Evolutionary conservation across 2,888 invertebrate species (phyloP).

Genomic region (Idaea aversata): DNA sequence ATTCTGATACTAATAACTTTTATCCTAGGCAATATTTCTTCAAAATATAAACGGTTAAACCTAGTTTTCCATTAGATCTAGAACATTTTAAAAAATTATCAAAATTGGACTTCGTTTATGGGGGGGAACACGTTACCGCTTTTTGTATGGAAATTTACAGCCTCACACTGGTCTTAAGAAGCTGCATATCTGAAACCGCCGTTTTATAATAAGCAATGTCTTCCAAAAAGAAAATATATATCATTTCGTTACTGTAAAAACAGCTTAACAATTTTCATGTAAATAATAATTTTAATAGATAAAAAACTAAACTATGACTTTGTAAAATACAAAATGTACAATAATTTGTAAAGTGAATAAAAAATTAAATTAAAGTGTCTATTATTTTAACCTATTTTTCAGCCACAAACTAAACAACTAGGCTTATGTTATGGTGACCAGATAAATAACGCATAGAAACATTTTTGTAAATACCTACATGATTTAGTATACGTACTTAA

Average conservation of each 20-base stretch:
- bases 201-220: background rate
- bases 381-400: background rate
- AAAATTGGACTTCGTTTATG: too few species aligned
- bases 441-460: too few species aligned
- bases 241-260: background rate
- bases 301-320: background rate
- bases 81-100: too few species aligned
- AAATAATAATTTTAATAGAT: background rate
- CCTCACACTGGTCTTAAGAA: too few species aligned
- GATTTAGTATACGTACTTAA: too few species aligned
- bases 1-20: too few species aligned
- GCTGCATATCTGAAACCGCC: background rate
- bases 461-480: too few species aligned
- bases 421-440: background rate
- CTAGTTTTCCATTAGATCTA: too few species aligned
- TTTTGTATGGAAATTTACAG: too few species aligned
- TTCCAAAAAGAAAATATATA: background rate
- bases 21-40: too few species aligned
- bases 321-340: conserved; percentile 1
- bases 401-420: background rate
- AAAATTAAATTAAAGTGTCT: background rate
- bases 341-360: conserved; percentile 1
- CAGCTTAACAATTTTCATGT: background rate
- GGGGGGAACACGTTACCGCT: too few species aligned
- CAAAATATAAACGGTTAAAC: too few species aligned